These are phyloP conservation scores for Gavia stellata DNA, from an alignment of 2,113 vertebrate genomes.

Conservation along the genomic window DNA sequence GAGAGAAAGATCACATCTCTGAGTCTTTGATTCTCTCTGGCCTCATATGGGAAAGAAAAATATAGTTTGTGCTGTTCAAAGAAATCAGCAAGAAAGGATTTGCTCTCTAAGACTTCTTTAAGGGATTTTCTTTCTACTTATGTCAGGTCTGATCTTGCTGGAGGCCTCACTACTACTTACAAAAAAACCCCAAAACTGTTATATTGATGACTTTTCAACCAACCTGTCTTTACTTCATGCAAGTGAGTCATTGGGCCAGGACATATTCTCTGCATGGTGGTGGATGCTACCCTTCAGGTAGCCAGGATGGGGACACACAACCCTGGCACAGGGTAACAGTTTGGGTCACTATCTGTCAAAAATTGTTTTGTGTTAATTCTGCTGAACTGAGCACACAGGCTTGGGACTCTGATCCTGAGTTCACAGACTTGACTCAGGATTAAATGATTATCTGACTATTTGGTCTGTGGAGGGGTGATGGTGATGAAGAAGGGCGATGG, in stretches of 20 bases:
- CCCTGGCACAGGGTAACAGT: rapidly evolving
- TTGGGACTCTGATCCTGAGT: neutral
- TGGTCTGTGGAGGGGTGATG: neutral
- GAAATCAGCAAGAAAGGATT: neutral
- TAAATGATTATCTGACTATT: neutral
- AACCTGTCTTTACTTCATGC: neutral
- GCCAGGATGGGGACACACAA: neutral
- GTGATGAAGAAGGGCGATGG: neutral
- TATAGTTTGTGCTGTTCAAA: neutral
- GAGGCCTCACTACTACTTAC: neutral
- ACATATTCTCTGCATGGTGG: neutral
- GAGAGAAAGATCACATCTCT: neutral
- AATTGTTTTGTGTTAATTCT: rapidly evolving
- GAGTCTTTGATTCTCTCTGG: neutral
- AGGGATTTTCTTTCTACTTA: neutral
- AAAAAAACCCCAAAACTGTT: neutral
- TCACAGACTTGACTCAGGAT: neutral
- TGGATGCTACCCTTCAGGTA: neutral
- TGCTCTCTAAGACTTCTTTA: neutral
- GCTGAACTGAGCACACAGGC: neutral
- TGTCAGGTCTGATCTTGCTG: neutral
- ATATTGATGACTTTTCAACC: neutral
- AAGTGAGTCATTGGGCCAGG: neutral
- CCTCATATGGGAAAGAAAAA: neutral
- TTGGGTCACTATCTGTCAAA: neutral